Conservation (phyloP, 92 coral and sea anemone genomes). For the Epizoanthus fatuus region DNA sequence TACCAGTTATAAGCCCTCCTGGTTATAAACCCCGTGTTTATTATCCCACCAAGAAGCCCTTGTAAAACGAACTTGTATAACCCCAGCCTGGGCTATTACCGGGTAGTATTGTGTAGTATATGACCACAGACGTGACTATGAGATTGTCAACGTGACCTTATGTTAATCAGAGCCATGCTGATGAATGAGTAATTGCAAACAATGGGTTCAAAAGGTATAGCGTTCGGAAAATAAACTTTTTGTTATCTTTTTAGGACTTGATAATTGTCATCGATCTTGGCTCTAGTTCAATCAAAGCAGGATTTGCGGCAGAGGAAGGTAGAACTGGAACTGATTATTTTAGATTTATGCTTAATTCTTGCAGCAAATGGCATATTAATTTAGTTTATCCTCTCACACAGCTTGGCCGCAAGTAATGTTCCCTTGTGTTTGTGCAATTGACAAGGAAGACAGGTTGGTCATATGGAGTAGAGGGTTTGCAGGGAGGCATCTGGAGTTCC, state of each 20-base stretch:
- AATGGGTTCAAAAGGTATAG: too few species aligned
- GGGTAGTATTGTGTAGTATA: too few species aligned
- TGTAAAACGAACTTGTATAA: too few species aligned
- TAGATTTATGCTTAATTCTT: not conserved
- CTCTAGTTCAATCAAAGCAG: constrained; percentile 92
- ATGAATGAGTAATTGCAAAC: too few species aligned
- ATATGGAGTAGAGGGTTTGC: not conserved
- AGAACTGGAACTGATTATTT: not conserved
- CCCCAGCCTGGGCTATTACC: too few species aligned
- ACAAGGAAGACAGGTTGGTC: constrained; percentile 89
- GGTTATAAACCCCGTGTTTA: too few species aligned
- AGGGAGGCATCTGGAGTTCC: too few species aligned
- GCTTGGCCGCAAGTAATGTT: constrained; percentile 98
- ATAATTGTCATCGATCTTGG: constrained; percentile 90
- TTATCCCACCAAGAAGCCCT: too few species aligned
- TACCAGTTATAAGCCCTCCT: too few species aligned
- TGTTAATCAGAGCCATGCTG: too few species aligned
- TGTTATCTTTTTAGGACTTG: constrained; percentile 60
- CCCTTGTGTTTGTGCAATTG: constrained; percentile 92
- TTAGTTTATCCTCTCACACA: constrained; percentile 16
- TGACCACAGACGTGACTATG: too few species aligned
- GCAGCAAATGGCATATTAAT: not conserved
- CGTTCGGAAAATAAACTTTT: not conserved
- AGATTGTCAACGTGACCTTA: too few species aligned
- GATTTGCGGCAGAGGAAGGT: constrained; percentile 94